These are phyloP conservation scores for Apus apus DNA, from an alignment of 2,113 vertebrate species.

Conservation along the genomic window DNA sequence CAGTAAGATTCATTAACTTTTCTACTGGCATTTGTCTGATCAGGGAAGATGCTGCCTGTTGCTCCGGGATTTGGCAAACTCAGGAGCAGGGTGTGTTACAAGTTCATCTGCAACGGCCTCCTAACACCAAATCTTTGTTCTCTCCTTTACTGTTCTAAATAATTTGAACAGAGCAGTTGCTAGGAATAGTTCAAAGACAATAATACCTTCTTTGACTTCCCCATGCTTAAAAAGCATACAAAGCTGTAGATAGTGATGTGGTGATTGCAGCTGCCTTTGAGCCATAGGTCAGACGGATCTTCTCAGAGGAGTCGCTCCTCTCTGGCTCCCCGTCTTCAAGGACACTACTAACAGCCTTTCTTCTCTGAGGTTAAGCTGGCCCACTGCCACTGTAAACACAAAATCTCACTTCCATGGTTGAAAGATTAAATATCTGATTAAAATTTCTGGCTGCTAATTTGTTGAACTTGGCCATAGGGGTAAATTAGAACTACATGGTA, in stretches of 20 bases:
- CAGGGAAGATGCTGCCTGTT: not conserved
- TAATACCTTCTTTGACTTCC: not conserved
- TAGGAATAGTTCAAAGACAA: not conserved
- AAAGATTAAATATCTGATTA: conserved; percentile 86
- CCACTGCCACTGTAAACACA: conserved; percentile 73
- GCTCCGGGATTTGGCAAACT: not conserved
- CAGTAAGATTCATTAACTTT: not conserved
- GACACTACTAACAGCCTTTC: conserved; percentile 69
- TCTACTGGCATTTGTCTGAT: not conserved
- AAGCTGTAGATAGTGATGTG: not conserved
- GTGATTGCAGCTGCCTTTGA: not conserved
- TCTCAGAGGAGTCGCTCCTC: conserved; percentile 2
- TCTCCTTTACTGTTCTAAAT: not conserved
- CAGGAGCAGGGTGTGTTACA: not conserved
- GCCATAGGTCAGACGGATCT: not conserved
- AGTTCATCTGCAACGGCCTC: not conserved
- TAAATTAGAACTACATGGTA: conserved; percentile 51
- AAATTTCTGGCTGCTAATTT: conserved; percentile 81
- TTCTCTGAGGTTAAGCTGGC: conserved; percentile 76
- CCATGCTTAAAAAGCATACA: not conserved
- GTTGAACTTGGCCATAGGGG: conserved; percentile 79
- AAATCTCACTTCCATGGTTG: conserved; percentile 79
- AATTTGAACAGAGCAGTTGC: not conserved
- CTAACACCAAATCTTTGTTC: not conserved
- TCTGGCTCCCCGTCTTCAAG: conserved; percentile 64